phyloP scores from a whole-genome alignment of 2,113 vertebrate genomes.

The Entelurus aequoreus region DNA sequence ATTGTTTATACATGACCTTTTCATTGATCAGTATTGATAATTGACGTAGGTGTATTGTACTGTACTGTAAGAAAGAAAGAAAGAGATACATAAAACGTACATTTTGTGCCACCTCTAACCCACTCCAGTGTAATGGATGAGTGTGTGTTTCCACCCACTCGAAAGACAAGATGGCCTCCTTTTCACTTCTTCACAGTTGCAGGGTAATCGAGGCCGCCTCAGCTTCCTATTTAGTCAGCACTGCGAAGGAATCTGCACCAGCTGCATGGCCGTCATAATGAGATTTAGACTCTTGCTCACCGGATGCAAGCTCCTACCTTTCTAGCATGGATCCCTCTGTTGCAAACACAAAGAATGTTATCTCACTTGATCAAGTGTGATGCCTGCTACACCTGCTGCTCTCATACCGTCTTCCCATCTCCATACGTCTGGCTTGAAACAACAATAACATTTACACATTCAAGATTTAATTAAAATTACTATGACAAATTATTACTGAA shows the following conservation, averaged over 20 bases:
- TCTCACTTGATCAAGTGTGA: slow-evolving; percentile 6
- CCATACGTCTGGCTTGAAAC: background rate
- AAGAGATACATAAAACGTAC: background rate
- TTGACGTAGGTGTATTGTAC: background rate
- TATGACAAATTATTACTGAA: background rate
- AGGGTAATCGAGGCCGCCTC: slow-evolving; percentile 47
- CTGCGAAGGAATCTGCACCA: slow-evolving; percentile 67
- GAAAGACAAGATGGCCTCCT: slow-evolving; percentile 45
- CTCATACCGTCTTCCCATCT: background rate
- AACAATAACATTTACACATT: background rate
- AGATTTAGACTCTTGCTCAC: slow-evolving; percentile 63
- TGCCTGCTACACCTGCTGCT: slow-evolving; percentile 5
- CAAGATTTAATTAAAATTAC: background rate
- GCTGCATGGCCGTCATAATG: slow-evolving; percentile 69
- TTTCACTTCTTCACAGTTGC: slow-evolving; percentile 67
- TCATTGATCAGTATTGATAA: background rate
- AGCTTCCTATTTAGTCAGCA: slow-evolving; percentile 56
- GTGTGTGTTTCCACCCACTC: slow-evolving; percentile 43
- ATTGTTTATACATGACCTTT: background rate
- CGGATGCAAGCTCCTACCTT: background rate
- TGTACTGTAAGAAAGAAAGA: background rate
- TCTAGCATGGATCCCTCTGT: background rate
- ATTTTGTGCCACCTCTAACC: background rate
- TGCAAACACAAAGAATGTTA: background rate
- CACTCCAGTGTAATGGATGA: slow-evolving; percentile 39